A percentile compares a stretch with the other conserved stretches of the same genome.
Evolutionary conservation across 2,797 vertebrate genomes (phyloP).

Genomic region (Propithecus perrieri): DNA sequence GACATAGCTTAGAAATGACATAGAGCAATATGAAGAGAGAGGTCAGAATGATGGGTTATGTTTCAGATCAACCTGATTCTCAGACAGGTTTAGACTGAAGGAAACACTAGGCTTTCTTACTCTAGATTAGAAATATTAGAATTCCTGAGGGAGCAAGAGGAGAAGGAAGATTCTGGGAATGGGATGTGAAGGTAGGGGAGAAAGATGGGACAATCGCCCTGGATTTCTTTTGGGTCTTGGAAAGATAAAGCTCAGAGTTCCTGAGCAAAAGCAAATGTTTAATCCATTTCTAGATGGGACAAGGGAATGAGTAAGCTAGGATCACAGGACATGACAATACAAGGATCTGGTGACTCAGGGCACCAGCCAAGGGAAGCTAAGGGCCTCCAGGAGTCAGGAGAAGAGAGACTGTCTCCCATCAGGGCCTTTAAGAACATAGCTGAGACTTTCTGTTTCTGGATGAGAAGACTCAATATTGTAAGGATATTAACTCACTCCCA

Average conservation of each 20-base stretch:
- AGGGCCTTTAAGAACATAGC: neutral
- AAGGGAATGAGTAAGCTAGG: neutral
- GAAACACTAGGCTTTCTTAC: neutral
- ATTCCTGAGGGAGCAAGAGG: neutral
- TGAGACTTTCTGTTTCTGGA: neutral
- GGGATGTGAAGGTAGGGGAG: neutral
- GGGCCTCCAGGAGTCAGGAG: neutral
- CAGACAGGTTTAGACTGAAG: neutral
- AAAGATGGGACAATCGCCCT: neutral
- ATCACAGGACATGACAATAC: neutral
- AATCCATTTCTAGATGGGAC: neutral
- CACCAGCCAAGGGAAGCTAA: neutral
- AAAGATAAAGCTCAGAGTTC: constrained; percentile 51
- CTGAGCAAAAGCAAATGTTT: constrained; percentile 56
- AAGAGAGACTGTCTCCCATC: neutral
- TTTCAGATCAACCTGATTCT: constrained; percentile 27
- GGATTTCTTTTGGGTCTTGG: neutral
- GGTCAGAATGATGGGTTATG: neutral
- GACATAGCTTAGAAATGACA: constrained; percentile 32
- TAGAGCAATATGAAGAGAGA: neutral
- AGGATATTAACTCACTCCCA: neutral
- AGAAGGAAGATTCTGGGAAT: constrained; percentile 13
- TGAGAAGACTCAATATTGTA: constrained; percentile 11
- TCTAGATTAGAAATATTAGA: neutral
- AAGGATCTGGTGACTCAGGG: neutral